phyloP scores from a whole-genome alignment of 2,888 invertebrate species.

The Scaptomyza cyrtandrae region DNA sequence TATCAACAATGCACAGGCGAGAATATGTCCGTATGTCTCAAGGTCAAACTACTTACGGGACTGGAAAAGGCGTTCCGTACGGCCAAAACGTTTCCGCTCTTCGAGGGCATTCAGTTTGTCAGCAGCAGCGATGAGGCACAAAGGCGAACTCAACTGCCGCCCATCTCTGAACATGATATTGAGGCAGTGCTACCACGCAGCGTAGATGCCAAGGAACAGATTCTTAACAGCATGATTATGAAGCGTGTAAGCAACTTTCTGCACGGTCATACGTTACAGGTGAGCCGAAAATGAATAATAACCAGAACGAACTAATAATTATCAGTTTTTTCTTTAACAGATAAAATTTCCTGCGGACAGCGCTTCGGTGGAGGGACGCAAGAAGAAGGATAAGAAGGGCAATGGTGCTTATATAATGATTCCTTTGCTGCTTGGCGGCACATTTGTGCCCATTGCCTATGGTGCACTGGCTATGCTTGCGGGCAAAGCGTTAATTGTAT shows the following conservation, averaged over 20 bases:
- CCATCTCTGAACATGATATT: conserved; percentile 86
- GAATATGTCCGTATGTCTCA: conserved; percentile 89
- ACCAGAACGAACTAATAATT: neutral
- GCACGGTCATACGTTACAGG: conserved; percentile 92
- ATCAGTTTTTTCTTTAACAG: conserved; percentile 79
- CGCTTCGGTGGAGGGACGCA: conserved; percentile 86
- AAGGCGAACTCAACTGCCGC: conserved; percentile 42
- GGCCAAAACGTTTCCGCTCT: conserved; percentile 87
- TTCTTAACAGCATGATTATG: conserved; percentile 90
- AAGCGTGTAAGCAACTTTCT: conserved; percentile 91
- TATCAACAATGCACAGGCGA: conserved; percentile 92
- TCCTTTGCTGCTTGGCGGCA: conserved; percentile 91
- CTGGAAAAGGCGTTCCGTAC: conserved; percentile 90
- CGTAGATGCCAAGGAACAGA: conserved; percentile 89
- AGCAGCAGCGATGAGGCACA: conserved; percentile 85
- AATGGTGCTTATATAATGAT: conserved; percentile 90
- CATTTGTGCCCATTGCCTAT: conserved; percentile 92
- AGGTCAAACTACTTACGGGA: conserved; percentile 91
- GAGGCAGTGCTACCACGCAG: conserved; percentile 91
- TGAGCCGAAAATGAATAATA: conserved; percentile 76
- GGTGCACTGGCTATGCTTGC: conserved; percentile 92
- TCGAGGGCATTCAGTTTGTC: conserved; percentile 91
- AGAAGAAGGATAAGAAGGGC: conserved; percentile 87
- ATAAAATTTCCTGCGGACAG: conserved; percentile 89
- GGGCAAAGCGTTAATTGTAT: conserved; percentile 93